Evolutionary conservation across 2,797 vertebrate genomes (phyloP).

Genomic region (Carapus acus): DNA sequence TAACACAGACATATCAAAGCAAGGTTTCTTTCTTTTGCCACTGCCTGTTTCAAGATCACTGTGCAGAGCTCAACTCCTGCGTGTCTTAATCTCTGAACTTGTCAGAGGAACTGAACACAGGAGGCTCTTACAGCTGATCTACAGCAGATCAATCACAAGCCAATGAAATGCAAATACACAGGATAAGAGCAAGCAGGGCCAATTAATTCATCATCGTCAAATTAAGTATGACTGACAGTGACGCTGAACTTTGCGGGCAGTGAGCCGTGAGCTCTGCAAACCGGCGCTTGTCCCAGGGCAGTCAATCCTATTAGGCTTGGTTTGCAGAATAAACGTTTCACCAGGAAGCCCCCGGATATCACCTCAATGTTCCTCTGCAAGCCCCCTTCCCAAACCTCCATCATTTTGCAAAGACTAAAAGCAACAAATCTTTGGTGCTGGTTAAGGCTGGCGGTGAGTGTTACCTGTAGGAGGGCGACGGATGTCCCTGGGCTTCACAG

Average conservation of each 20-base stretch:
- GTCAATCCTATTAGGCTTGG: slow-evolving; percentile 10
- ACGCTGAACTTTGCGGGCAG: slow-evolving; percentile 32
- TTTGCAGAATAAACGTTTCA: slow-evolving; percentile 22
- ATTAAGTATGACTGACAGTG: slow-evolving; percentile 49
- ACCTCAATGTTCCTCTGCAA: slow-evolving; percentile 1
- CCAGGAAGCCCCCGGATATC: slow-evolving; percentile 11
- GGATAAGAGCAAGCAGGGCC: slow-evolving; percentile 25
- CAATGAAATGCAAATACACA: slow-evolving; percentile 36
- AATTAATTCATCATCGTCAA: slow-evolving; percentile 51
- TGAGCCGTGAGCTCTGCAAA: slow-evolving; percentile 26
- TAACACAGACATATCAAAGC: slow-evolving; percentile 1
- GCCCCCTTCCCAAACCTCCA: background rate
- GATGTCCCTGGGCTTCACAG: slow-evolving; percentile 88
- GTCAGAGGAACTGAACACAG: slow-evolving; percentile 32
- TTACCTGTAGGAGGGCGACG: slow-evolving; percentile 84
- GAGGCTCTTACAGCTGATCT: slow-evolving; percentile 35
- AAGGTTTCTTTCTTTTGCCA: slow-evolving; percentile 10
- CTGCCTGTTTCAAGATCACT: slow-evolving; percentile 12
- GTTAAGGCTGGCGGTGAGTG: slow-evolving; percentile 23
- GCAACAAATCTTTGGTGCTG: no score
- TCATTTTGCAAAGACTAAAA: no score
- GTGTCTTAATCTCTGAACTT: slow-evolving; percentile 37
- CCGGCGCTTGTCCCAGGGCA: slow-evolving; percentile 19
- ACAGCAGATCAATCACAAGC: slow-evolving; percentile 27
- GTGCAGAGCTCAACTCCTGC: slow-evolving; percentile 6